phyloP scores from a whole-genome alignment of 2,113 vertebrate genomes.

The Cephalopholis sonnerati region DNA sequence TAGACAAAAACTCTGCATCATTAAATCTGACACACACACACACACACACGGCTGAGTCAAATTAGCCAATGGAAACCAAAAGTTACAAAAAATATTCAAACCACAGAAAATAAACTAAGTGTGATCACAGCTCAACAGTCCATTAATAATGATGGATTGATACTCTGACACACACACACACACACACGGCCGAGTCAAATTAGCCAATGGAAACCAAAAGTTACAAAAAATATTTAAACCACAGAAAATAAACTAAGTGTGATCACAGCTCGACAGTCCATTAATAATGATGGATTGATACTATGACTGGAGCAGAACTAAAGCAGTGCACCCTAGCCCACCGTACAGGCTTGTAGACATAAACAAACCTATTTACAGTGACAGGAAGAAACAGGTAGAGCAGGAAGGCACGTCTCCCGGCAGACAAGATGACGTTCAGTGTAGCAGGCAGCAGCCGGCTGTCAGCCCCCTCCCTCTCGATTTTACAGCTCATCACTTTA shows the following conservation, averaged over 20 bases:
- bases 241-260: background rate
- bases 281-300: conserved; percentile 32
- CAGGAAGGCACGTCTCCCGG: conserved; percentile 43
- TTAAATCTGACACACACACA: background rate
- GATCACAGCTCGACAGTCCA: background rate
- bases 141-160: conserved; percentile 36
- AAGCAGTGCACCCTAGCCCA: background rate
- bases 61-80: background rate
- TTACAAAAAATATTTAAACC: background rate
- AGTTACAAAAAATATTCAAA: background rate
- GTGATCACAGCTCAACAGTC: background rate
- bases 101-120: background rate
- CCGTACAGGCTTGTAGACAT: conserved; percentile 24
- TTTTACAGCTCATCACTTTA: conserved; percentile 71
- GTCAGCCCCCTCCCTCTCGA: conserved; percentile 15
- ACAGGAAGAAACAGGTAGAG: conserved; percentile 59
- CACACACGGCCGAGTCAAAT: background rate
- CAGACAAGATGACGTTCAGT: conserved; percentile 50
- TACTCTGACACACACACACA: background rate
- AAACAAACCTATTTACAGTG: conserved; percentile 60
- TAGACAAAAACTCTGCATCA: background rate
- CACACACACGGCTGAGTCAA: background rate
- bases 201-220: background rate
- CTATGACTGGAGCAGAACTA: conserved; percentile 1
- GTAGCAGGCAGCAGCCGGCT: conserved; percentile 49